phyloP scores from a whole-genome alignment of 2,888 invertebrate species.

The Sylvicola cinctus region DNA sequence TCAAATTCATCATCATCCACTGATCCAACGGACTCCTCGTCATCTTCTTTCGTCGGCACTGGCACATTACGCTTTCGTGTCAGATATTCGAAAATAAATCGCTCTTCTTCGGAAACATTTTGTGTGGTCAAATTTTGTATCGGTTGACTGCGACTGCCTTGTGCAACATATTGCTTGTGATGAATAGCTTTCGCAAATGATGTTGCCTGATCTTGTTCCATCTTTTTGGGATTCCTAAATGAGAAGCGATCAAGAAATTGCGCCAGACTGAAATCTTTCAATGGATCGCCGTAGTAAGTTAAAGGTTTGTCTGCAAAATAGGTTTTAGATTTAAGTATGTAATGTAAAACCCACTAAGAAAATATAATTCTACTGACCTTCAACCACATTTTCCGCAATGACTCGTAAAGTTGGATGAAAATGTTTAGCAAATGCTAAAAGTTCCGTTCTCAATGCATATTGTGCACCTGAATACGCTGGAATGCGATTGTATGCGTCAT shows the following conservation, averaged over 20 bases:
- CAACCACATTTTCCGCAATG: conserved; percentile 61
- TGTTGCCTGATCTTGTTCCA: conserved; percentile 13
- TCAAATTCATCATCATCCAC: conserved; percentile 39
- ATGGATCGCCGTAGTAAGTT: conserved; percentile 77
- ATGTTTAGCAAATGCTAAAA: conserved; percentile 48
- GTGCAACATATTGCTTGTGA: conserved; percentile 41
- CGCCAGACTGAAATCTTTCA: conserved; percentile 78
- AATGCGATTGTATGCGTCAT: conserved; percentile 56
- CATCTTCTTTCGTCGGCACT: conserved; percentile 27
- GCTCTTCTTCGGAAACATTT: conserved; percentile 78
- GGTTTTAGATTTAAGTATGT: conserved; percentile 3
- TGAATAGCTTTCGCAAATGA: conserved; percentile 7
- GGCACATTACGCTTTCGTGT: conserved; percentile 28
- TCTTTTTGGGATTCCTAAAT: conserved; percentile 76
- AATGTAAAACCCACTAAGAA: conserved; percentile 2
- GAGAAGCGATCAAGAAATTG: conserved; percentile 89
- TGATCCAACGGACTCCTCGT: conserved; percentile 45
- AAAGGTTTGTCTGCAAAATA: conserved; percentile 48
- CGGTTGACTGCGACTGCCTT: conserved; percentile 46
- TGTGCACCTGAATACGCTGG: conserved; percentile 68
- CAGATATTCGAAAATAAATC: conserved; percentile 50
- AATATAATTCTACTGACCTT: conserved; percentile 30
- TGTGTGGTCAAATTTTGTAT: conserved; percentile 48
- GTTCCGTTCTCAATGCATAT: conserved; percentile 48
- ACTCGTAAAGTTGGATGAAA: conserved; percentile 83